A percentile compares a stretch with the other conserved stretches of the same genome.
These are phyloP conservation scores for Drosophila stalkeri DNA, from an alignment of 2,888 invertebrate species.

Conservation along the genomic window DNA sequence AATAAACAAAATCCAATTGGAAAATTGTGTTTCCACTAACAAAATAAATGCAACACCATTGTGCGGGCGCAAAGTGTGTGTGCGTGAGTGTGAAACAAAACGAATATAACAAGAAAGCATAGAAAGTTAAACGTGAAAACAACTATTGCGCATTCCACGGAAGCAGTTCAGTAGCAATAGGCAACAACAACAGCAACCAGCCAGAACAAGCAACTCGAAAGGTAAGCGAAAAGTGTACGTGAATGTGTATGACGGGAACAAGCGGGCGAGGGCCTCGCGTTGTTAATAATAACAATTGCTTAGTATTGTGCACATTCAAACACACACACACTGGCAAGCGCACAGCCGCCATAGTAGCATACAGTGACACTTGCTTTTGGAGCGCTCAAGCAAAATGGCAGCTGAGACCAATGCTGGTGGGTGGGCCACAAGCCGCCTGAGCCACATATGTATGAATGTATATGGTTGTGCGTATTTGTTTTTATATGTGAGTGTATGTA, in stretches of 20 bases:
- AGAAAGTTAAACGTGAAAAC: conserved; percentile 58
- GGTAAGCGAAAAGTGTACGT: conserved; percentile 65
- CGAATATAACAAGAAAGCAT: conserved; percentile 43
- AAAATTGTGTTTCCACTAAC: conserved; percentile 55
- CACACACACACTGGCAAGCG: conserved; percentile 24
- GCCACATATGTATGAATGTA: conserved; percentile 6
- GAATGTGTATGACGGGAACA: conserved; percentile 17
- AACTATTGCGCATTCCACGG: conserved; percentile 73
- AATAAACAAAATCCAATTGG: conserved; percentile 69
- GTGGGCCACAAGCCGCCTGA: conserved; percentile 39
- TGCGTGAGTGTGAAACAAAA: conserved; percentile 27
- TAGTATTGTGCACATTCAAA: conserved; percentile 52
- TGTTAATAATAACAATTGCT: conserved; percentile 74
- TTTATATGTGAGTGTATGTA: conserved; percentile 1
- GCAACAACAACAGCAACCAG: conserved; percentile 41
- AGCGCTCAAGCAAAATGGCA: conserved; percentile 74
- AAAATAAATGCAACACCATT: conserved; percentile 59
- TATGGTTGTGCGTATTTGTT: background rate
- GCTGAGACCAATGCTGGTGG: conserved; percentile 56
- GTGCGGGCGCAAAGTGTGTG: conserved; percentile 68
- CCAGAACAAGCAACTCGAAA: conserved; percentile 53
- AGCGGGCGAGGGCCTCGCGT: conserved; percentile 28
- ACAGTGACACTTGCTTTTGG: conserved; percentile 66
- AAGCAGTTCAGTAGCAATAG: conserved; percentile 43
- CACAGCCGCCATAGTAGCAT: conserved; percentile 35